phyloP scores from a whole-genome alignment of 2,113 vertebrate species.

The Halcyon malimbica region DNA sequence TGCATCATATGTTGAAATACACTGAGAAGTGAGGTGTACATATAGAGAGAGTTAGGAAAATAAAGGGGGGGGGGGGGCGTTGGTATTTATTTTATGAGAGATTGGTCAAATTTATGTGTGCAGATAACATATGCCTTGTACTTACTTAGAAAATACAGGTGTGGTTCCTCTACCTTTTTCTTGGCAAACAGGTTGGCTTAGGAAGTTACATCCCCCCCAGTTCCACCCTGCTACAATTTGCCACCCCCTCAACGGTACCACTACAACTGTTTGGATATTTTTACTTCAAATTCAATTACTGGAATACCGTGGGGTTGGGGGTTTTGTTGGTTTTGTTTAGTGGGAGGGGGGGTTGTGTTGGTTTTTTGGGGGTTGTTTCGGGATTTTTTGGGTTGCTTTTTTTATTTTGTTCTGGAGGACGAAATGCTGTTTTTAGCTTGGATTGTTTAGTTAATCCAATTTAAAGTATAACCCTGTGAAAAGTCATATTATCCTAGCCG shows the following conservation, averaged over 20 bases:
- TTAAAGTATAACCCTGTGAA: neutral
- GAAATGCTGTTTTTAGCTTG: neutral
- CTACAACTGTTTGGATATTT: neutral
- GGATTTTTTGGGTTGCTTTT: neutral
- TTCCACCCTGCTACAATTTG: neutral
- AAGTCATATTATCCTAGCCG: neutral
- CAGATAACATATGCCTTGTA: neutral
- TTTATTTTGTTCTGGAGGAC: neutral
- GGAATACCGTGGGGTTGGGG: neutral
- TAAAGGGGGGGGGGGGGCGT: accelerated
- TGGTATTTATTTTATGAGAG: neutral
- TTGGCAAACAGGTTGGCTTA: neutral
- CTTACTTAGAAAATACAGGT: neutral
- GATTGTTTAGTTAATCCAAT: neutral
- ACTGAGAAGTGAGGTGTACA: neutral
- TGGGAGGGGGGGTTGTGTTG: neutral
- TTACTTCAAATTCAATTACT: neutral
- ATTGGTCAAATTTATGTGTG: neutral
- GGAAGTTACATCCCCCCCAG: neutral
- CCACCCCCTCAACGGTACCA: neutral
- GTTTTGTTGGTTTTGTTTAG: neutral
- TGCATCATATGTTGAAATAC: neutral
- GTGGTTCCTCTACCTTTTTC: neutral
- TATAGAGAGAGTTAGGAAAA: neutral
- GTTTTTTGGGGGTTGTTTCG: neutral